phyloP scores from a whole-genome alignment of 2,113 vertebrate genomes.

The Campylorhamphus procurvoides region DNA sequence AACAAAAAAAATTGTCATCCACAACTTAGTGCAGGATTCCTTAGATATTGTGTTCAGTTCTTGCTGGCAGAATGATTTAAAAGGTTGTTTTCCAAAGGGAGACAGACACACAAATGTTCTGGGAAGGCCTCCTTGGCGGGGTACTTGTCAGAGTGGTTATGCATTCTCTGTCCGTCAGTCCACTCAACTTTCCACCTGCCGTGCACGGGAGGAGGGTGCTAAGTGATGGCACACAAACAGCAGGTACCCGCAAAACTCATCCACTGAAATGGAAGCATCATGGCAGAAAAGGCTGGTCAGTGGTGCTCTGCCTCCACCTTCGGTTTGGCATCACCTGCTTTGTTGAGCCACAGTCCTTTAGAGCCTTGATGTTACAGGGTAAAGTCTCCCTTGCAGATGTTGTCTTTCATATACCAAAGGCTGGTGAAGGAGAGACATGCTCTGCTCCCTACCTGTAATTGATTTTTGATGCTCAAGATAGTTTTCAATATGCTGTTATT shows the following conservation, averaged over 20 bases:
- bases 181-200: accelerated
- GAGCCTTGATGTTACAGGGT: neutral
- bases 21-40: neutral
- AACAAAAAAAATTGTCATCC: neutral
- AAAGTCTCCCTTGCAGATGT: neutral
- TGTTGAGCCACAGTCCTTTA: neutral
- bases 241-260: neutral
- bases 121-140: neutral
- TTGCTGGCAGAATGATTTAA: neutral
- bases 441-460: neutral
- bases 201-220: accelerated
- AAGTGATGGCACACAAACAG: neutral
- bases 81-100: neutral
- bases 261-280: neutral
- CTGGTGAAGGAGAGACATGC: neutral
- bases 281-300: accelerated
- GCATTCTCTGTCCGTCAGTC: accelerated
- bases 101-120: neutral
- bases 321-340: neutral
- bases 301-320: neutral
- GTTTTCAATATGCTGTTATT: neutral
- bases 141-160: neutral
- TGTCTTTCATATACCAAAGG: neutral
- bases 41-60: neutral
- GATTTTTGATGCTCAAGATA: neutral